These are phyloP conservation scores for Chinchilla lanigera DNA, from an alignment of 2,113 vertebrate genomes.

Conservation along the genomic window DNA sequence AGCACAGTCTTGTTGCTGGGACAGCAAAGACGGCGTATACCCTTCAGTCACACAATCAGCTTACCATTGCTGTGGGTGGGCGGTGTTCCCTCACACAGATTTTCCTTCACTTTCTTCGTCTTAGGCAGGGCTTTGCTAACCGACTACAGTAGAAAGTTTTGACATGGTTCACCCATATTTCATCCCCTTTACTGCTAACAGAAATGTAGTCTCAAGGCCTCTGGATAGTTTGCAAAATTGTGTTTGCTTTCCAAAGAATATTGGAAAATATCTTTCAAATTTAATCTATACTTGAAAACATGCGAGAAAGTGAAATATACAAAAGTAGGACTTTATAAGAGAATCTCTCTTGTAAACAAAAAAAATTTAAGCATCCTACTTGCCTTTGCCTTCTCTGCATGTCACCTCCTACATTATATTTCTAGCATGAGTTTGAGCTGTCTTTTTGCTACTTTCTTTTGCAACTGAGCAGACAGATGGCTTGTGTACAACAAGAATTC, in stretches of 20 bases:
- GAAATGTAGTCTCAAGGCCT: constrained; percentile 15
- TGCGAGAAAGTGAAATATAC: constrained; percentile 20
- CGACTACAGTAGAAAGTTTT: constrained; percentile 27
- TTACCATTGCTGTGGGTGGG: background rate
- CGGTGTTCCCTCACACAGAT: background rate
- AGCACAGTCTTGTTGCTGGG: constrained; percentile 18
- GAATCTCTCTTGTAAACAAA: constrained; percentile 24
- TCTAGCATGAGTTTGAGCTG: background rate
- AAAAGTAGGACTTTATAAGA: background rate
- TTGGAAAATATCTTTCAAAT: constrained; percentile 53
- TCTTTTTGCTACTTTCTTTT: constrained; percentile 46
- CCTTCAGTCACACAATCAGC: constrained; percentile 10
- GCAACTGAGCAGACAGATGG: background rate
- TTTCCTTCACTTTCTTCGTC: constrained; percentile 37
- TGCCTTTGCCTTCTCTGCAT: constrained; percentile 5
- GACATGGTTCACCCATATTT: background rate
- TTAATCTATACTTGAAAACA: constrained; percentile 9
- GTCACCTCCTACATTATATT: background rate
- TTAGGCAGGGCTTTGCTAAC: background rate
- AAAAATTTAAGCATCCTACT: constrained; percentile 49
- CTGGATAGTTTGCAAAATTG: constrained; percentile 54
- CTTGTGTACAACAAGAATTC: constrained; percentile 31
- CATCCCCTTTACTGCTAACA: background rate
- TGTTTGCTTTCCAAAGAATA: constrained; percentile 21
- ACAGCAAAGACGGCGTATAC: constrained; percentile 4